Evolutionary conservation across 2,113 vertebrate species (phyloP), one percentile per base, ranked within the genome.

Genomic region (Vidua macroura): DNA sequence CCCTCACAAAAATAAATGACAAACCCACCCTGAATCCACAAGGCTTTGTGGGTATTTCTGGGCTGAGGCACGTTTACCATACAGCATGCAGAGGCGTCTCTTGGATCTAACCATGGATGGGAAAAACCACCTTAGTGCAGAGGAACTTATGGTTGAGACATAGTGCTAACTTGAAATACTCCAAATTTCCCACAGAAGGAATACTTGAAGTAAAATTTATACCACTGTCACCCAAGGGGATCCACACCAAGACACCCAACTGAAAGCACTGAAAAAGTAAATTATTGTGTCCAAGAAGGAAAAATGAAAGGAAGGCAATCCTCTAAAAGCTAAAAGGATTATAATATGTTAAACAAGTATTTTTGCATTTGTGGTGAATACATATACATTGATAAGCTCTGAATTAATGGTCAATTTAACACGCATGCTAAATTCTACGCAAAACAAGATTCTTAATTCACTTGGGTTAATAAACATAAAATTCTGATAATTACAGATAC

Each of bases 401-500:
- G 94, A 92, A 93, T 95, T 92, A 96, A 96, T 93, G 94, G 93
- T 93, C 88, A 94, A 94, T 96, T 97, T 96, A 96, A 96, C 90
- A 93, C 0, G 79, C 92, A 79, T 68, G 86, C 93, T 94, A 95
- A 83, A 95, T 95, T 92, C 93, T 94, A 94, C 19, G 24, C 80
- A 95, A 97, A 97, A 96, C 93, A 97, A 96, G 96, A 94, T 77
- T 96, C 95, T 94, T 96, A 96, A 96, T 97, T 96, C 94, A 90
- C 92, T 96, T 92, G 83, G 90, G 94, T 97, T 96, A 96, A 97
- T 96, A 96, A 96, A 96, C 94, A 96, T 97, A 96, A 96, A 96
- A 96, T 97, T 96, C 96, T 97, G 94, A 97, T 97, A 96, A 97
- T 97, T 97, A 96, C 95, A 97, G 94, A 97, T 97, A 96, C 95